These are phyloP conservation scores for Proctacanthus coquilletti DNA, from an alignment of 1,140 invertebrate species.

Conservation along the genomic window DNA sequence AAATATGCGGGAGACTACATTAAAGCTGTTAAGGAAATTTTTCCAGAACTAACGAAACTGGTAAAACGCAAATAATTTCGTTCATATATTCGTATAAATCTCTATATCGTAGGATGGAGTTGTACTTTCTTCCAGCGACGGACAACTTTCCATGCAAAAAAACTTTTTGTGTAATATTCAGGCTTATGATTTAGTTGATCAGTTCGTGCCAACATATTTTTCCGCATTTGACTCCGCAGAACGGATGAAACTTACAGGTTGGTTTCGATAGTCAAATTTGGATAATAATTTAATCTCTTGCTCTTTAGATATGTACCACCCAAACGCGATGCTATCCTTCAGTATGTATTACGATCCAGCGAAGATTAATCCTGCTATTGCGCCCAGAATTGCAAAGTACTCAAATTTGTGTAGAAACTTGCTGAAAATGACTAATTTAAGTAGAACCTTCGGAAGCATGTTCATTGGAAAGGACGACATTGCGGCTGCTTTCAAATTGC, in stretches of 20 bases:
- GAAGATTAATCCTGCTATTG: background rate
- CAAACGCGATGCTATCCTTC: background rate
- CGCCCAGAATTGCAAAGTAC: background rate
- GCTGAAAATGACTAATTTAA: background rate
- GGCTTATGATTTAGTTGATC: constrained; percentile 17
- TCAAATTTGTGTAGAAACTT: background rate
- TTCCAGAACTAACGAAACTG: constrained; percentile 24
- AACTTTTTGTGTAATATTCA: constrained; percentile 16
- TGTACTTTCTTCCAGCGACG: constrained; percentile 7
- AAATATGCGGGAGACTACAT: constrained; percentile 30
- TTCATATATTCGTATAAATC: background rate
- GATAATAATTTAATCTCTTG: background rate
- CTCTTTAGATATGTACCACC: background rate
- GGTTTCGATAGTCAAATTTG: background rate
- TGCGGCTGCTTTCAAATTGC: constrained; percentile 11
- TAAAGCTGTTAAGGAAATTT: constrained; percentile 27
- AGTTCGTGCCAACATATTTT: constrained; percentile 12
- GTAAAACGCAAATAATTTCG: constrained; percentile 14
- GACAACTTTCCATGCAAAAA: constrained; percentile 12
- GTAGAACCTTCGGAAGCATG: background rate
- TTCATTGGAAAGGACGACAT: background rate
- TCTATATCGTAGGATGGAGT: constrained; percentile 6
- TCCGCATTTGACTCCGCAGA: constrained; percentile 4
- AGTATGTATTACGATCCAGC: background rate
- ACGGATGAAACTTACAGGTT: background rate